Evolutionary conservation across 1,140 invertebrate genomes (phyloP).

Genomic region (Lepidurus apus): DNA sequence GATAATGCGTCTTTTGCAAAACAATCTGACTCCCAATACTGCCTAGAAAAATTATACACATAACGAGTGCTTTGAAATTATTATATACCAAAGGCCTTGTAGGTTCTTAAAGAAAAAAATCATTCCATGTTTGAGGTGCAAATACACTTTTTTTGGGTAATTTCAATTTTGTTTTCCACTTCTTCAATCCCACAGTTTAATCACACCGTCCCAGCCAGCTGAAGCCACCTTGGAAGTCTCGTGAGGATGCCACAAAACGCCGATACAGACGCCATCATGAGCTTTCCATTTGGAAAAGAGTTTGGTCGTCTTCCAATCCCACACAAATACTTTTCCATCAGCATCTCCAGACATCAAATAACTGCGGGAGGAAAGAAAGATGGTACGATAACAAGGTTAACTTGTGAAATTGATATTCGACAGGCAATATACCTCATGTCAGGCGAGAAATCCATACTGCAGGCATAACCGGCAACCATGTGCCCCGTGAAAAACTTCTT

Average conservation of each 20-base stretch:
- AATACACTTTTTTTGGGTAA: too few relatives aligned
- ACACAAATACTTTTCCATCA: constrained; percentile 96
- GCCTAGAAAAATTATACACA: too few relatives aligned
- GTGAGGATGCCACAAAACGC: constrained; percentile 95
- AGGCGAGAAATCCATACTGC: constrained; percentile 93
- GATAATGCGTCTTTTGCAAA: background rate
- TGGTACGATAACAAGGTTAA: constrained; percentile 16
- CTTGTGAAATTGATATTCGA: background rate
- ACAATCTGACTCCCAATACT: background rate
- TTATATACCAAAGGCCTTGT: too few relatives aligned
- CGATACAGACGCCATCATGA: constrained; percentile 95
- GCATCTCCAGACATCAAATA: constrained; percentile 98
- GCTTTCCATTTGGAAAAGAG: constrained; percentile 98
- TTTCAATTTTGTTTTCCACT: background rate
- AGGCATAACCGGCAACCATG: constrained; percentile 99
- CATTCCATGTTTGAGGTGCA: too few relatives aligned
- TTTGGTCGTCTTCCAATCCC: constrained; percentile 99
- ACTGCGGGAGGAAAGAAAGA: constrained; percentile 52
- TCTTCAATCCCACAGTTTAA: constrained; percentile 94
- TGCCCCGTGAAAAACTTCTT: constrained; percentile 98
- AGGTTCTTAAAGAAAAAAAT: too few relatives aligned
- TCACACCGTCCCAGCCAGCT: constrained; percentile 95
- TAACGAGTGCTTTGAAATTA: too few relatives aligned
- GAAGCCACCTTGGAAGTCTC: constrained; percentile 94
- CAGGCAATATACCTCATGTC: constrained; percentile 80